Percentiles rank a stretch among this genome's conserved stretches.
Conservation (phyloP, 2,113 vertebrate species). For the Eudorcas thomsonii region DNA sequence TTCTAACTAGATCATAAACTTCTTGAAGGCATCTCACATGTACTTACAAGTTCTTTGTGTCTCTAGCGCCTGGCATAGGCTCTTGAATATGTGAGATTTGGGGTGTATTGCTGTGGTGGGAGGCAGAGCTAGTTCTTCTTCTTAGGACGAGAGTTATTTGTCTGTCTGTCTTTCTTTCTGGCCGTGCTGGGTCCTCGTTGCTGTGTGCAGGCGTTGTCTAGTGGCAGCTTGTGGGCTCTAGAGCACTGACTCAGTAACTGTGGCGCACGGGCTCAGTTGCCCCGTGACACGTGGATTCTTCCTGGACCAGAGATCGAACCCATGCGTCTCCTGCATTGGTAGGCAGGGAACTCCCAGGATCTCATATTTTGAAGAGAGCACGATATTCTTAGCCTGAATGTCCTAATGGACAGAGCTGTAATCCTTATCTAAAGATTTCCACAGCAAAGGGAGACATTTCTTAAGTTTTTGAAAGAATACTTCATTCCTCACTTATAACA, state of each 20-base stretch:
- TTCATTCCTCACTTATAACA: background rate
- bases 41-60: background rate
- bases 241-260: background rate
- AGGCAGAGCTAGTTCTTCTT: background rate
- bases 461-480: background rate
- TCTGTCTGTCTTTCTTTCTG: background rate
- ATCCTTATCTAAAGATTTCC: background rate
- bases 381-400: background rate
- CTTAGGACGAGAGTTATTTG: background rate
- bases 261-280: background rate
- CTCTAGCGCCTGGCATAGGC: background rate
- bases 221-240: background rate
- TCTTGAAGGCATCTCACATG: background rate
- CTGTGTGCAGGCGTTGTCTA: fast-evolving
- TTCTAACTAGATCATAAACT: background rate
- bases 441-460: background rate
- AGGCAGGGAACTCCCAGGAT: background rate
- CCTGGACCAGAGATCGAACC: background rate
- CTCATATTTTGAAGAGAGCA: background rate
- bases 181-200: too few species aligned
- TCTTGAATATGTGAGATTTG: background rate
- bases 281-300: background rate
- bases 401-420: background rate
- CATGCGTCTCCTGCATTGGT: background rate
- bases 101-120: background rate